Conservation (phyloP, 64 coral and sea anemone species). For the Catalaphyllia jardinei region DNA sequence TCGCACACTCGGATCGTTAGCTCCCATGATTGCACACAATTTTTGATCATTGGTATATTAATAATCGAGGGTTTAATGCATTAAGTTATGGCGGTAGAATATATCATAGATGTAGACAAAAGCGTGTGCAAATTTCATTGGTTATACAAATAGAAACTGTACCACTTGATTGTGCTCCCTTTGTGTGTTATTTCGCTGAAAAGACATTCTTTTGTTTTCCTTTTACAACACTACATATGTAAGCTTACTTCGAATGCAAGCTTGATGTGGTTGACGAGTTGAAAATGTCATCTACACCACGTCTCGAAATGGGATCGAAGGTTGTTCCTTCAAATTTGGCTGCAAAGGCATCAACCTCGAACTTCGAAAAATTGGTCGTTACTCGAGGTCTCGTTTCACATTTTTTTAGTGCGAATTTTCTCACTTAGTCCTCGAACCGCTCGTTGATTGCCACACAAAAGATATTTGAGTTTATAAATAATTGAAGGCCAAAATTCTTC, state of each 20-base stretch:
- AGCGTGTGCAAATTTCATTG: background rate
- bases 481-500: slow-evolving; percentile 5
- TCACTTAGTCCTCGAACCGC: background rate
- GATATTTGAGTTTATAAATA: slow-evolving; percentile 27
- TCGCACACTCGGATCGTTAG: background rate
- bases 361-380: no score
- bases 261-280: background rate
- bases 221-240: background rate
- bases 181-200: background rate
- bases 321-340: background rate
- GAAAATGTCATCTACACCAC: background rate
- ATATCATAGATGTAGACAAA: background rate
- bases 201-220: slow-evolving; percentile 14
- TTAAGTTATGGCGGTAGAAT: background rate
- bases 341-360: background rate
- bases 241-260: background rate
- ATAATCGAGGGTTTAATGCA: background rate
- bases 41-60: background rate
- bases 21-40: background rate
- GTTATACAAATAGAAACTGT: background rate
- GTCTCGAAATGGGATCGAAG: background rate
- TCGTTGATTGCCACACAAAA: slow-evolving; percentile 11
- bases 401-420: background rate
- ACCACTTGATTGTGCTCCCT: background rate
- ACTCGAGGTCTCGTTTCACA: background rate